These are phyloP conservation scores for Gallirallus australis DNA, from an alignment of 2,797 vertebrate genomes.

Conservation along the genomic window DNA sequence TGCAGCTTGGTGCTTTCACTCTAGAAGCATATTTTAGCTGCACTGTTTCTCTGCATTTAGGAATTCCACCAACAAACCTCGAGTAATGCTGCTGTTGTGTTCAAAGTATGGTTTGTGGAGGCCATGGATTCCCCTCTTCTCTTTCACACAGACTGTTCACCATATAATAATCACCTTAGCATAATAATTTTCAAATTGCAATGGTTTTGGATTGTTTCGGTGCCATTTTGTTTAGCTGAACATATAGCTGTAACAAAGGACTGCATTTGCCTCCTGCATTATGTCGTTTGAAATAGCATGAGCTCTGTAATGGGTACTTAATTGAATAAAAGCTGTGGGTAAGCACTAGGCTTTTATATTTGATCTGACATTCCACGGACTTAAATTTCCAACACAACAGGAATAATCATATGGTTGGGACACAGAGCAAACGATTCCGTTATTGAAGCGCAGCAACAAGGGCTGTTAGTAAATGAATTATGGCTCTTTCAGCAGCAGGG, in stretches of 20 bases:
- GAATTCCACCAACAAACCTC: not conserved
- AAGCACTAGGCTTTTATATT: slow-evolving; percentile 47
- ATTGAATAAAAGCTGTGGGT: slow-evolving; percentile 49
- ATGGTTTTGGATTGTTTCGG: slow-evolving; percentile 28
- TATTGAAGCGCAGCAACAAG: not conserved
- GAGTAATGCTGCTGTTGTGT: not conserved
- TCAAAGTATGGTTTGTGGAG: not conserved
- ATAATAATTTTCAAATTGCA: slow-evolving; percentile 42
- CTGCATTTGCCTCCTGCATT: slow-evolving; percentile 41
- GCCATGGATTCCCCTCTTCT: not conserved
- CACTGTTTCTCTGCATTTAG: not conserved
- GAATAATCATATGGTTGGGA: slow-evolving; percentile 36
- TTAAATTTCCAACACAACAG: slow-evolving; percentile 37
- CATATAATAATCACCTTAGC: slow-evolving; percentile 25
- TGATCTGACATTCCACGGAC: slow-evolving; percentile 47
- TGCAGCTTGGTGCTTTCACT: not conserved
- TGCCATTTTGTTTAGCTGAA: slow-evolving; percentile 58
- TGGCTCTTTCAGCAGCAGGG: not conserved
- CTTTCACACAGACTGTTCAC: not conserved
- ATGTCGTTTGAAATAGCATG: slow-evolving; percentile 59
- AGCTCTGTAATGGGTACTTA: slow-evolving; percentile 61
- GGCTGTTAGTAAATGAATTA: slow-evolving; percentile 46
- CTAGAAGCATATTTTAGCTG: not conserved
- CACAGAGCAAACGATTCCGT: not conserved
- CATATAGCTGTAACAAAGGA: slow-evolving; percentile 48